Conservation (phyloP, 2,113 vertebrate genomes). For the Suricata suricatta region DNA sequence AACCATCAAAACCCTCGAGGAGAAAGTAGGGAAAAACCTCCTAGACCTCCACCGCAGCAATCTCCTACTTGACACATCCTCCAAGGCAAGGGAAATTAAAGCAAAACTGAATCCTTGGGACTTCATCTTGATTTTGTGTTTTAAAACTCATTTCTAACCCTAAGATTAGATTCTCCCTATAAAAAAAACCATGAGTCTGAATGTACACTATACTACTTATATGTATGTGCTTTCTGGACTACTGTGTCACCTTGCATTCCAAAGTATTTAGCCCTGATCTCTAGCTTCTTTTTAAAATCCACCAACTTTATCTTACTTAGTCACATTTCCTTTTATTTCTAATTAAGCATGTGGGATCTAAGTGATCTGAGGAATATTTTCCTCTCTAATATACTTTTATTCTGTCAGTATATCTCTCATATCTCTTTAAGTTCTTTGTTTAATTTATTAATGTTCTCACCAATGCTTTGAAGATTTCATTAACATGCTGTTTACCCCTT, state of each 20-base stretch:
- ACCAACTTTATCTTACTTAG: constrained; percentile 40
- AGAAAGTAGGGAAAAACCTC: too few relatives aligned
- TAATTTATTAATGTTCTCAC: constrained; percentile 76
- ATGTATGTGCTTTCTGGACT: background rate
- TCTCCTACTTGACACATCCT: too few relatives aligned
- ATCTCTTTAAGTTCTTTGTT: constrained; percentile 72
- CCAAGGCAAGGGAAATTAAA: too few relatives aligned
- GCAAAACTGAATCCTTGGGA: too few relatives aligned
- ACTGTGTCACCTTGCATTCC: background rate
- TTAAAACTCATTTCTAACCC: background rate
- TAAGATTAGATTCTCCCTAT: background rate
- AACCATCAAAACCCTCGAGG: too few relatives aligned
- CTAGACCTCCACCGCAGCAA: too few relatives aligned
- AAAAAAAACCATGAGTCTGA: background rate
- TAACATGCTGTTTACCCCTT: constrained; percentile 72
- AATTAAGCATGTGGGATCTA: constrained; percentile 66
- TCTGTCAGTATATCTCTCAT: constrained; percentile 58
- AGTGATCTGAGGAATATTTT: constrained; percentile 61
- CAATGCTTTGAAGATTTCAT: constrained; percentile 76
- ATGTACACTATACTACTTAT: background rate
- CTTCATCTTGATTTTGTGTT: background rate
- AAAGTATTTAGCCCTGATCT: background rate
- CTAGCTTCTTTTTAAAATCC: constrained; percentile 45
- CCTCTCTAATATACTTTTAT: constrained; percentile 43
- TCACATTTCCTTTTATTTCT: constrained; percentile 58